Conservation (phyloP, 2,113 vertebrate species). For the Tor tambroides region DNA sequence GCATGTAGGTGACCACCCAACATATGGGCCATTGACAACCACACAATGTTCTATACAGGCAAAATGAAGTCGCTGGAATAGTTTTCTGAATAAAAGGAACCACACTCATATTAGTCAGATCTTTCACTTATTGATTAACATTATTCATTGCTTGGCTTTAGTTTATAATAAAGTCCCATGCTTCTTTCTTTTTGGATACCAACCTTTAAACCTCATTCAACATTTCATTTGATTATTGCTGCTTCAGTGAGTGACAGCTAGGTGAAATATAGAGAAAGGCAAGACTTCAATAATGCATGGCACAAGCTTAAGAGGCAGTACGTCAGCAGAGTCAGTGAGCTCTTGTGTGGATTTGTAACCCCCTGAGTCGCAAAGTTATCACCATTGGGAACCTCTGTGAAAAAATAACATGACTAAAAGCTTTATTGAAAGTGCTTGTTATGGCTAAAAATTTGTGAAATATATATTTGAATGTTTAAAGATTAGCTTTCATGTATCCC, state of each 20-base stretch:
- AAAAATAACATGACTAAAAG: not conserved
- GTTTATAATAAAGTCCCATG: not conserved
- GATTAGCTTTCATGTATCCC: not conserved
- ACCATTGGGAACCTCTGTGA: not conserved
- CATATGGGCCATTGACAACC: not conserved
- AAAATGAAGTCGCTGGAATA: not conserved
- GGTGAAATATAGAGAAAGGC: conserved; percentile 40
- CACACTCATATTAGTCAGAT: not conserved
- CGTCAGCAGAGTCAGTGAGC: conserved; percentile 26
- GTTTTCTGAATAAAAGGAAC: not conserved
- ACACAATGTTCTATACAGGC: not conserved
- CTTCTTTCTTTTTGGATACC: conserved; percentile 10
- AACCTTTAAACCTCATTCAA: not conserved
- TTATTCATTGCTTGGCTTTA: not conserved
- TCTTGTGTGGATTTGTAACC: not conserved
- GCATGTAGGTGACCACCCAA: not conserved
- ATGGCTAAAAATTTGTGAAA: not conserved
- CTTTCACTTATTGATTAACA: not conserved
- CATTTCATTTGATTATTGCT: conserved; percentile 41
- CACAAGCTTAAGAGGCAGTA: not conserved
- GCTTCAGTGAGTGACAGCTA: not conserved
- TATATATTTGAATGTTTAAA: not conserved
- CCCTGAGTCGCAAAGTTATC: not conserved
- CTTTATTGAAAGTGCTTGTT: not conserved
- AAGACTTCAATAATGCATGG: conserved; percentile 40